These are phyloP conservation scores for Euphydryas editha DNA, from an alignment of 2,888 invertebrate genomes.

Conservation along the genomic window DNA sequence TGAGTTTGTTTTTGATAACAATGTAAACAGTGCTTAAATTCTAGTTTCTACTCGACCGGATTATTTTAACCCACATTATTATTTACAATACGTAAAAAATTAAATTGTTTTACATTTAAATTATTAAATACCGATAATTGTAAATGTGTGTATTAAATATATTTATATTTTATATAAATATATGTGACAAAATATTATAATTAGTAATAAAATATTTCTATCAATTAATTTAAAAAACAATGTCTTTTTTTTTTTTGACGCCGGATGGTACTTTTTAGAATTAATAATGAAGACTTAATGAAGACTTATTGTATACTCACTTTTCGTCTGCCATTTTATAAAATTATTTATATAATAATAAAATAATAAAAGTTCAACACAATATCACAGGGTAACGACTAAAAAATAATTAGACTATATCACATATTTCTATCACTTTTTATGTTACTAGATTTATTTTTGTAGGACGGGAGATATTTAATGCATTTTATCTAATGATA, in stretches of 20 bases:
- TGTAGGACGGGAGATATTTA: slow-evolving; percentile 35
- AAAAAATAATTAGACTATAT: slow-evolving; percentile 45
- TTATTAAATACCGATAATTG: neutral
- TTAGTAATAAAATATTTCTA: no score
- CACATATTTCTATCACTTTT: slow-evolving; percentile 46
- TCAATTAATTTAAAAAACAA: no score
- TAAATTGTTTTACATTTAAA: neutral
- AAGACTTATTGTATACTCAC: slow-evolving; percentile 55
- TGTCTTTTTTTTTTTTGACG: no score
- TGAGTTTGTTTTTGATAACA: slow-evolving; percentile 16
- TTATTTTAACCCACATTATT: slow-evolving; percentile 21
- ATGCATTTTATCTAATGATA: slow-evolving; percentile 38
- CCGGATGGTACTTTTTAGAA: neutral
- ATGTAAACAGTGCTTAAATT: slow-evolving; percentile 25
- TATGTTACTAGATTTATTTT: slow-evolving; percentile 29
- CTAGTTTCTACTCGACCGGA: slow-evolving; percentile 19
- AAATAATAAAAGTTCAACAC: slow-evolving; percentile 48
- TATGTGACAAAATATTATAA: neutral
- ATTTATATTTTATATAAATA: neutral
- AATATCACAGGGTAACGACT: slow-evolving; percentile 60
- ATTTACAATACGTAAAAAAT: neutral
- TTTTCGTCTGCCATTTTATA: slow-evolving; percentile 65
- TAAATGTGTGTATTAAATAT: no score
- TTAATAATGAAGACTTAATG: no score
- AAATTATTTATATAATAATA: slow-evolving; percentile 21